These are phyloP conservation scores for Amorpha juglandis DNA, from an alignment of 2,888 invertebrate genomes.

Conservation along the genomic window DNA sequence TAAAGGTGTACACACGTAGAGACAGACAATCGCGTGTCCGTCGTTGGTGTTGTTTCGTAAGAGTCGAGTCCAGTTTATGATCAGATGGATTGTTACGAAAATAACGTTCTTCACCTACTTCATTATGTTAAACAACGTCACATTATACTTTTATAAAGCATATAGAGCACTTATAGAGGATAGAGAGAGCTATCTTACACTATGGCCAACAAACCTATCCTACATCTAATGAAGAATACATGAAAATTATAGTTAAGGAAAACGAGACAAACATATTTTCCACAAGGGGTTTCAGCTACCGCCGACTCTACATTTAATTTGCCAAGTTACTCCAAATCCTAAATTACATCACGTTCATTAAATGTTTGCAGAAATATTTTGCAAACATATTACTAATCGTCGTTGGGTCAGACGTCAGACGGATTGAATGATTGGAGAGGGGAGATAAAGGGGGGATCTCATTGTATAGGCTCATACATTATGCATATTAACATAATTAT, in stretches of 20 bases:
- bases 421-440: not conserved
- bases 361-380: slow-evolving; percentile 18
- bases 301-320: not conserved
- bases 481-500: slow-evolving; percentile 10
- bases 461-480: slow-evolving; percentile 4
- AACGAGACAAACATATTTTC: not conserved
- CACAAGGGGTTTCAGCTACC: too few relatives aligned
- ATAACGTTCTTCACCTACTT: slow-evolving; percentile 20
- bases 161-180: too few relatives aligned
- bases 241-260: not conserved
- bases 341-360: not conserved
- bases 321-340: not conserved
- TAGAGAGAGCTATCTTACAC: not conserved
- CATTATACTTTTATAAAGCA: not conserved
- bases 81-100: slow-evolving; percentile 20
- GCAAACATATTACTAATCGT: slow-evolving; percentile 14
- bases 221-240: too few relatives aligned
- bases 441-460: not conserved
- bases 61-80: slow-evolving; percentile 16
- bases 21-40: slow-evolving; percentile 20
- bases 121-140: slow-evolving; percentile 19
- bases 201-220: too few relatives aligned
- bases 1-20: not conserved
- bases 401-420: not conserved
- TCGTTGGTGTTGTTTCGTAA: slow-evolving; percentile 16